Base-by-base conservation (phyloP, 2,888 invertebrate species). In the Aelia acuminata region DNA sequence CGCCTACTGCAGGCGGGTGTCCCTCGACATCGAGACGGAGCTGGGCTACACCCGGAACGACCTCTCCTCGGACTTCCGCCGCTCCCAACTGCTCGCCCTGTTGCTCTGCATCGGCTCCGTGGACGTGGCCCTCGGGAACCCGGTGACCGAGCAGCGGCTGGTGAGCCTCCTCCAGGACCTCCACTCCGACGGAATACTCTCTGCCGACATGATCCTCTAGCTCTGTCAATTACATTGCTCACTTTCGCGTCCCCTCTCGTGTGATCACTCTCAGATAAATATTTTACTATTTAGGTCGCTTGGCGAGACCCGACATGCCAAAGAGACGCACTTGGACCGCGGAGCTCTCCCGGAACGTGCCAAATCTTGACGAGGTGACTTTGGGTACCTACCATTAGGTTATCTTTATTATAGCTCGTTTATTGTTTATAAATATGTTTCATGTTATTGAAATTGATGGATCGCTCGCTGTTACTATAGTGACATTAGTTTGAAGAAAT, bases 31-130 rank as follows among this genome's bases (percentile, higher is more conserved):
- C 26, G 93, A 94, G 90, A 92, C 91, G 90, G 84, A 94, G 89
- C 92, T 94, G 48, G 93, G 92, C 26, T 95, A 95, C 91, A 93
- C 93, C 87, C 92, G 94, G 57, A 92, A 92, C 84, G 93, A 94
- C 90, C 92, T 95, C 22, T 93, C 92, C 70, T 92, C 92, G 18
- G 95, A 95, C 91, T 95, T 94, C 91, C 93, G 93, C 89, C 92
- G 94, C 89, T 96, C 96, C 0, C 95, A 96, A 91, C 93, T 96
- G 11, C 92, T 96, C 89, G 96, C 96, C n/a, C 93, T 96, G 84
- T 92, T 96, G 87, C 92, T 96, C 5, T 96, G 96, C 91, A 96
- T 96, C 89, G 96, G 96, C 39, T 96, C 96, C 57, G 96, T 96
- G 11, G 96, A 96, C 91, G 95, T 96, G 85, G 96, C 96, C 10